phyloP scores from a whole-genome alignment of 2,888 invertebrate species.

The Mythimna lalbum region DNA sequence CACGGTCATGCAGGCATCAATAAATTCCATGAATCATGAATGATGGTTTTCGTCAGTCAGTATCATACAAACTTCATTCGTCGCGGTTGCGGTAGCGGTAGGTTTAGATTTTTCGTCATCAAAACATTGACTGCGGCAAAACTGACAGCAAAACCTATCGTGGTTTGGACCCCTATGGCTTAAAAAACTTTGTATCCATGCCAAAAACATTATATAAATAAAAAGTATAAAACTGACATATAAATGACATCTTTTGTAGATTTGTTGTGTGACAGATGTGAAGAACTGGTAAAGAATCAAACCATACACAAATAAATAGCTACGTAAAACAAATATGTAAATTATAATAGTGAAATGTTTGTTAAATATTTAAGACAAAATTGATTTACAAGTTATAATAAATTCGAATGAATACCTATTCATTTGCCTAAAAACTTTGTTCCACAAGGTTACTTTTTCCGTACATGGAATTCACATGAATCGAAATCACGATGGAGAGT shows the following conservation, averaged over 20 bases:
- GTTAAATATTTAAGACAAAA: constrained; percentile 15
- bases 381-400: constrained; percentile 9
- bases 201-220: background rate
- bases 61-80: too few species aligned
- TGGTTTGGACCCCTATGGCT: background rate
- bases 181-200: background rate
- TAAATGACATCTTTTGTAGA: constrained; percentile 20
- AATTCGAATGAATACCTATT: constrained; percentile 14
- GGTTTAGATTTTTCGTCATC: too few species aligned
- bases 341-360: constrained; percentile 45
- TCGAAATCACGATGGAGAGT: constrained; percentile 83
- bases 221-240: constrained; percentile 5
- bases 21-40: too few species aligned
- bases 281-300: constrained; percentile 17
- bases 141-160: too few species aligned
- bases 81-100: too few species aligned
- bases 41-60: too few species aligned
- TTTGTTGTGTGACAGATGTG: constrained; percentile 36
- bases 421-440: constrained; percentile 36
- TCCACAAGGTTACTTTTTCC: constrained; percentile 66
- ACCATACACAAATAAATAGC: constrained; percentile 51
- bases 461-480: constrained; percentile 73
- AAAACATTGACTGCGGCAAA: too few species aligned
- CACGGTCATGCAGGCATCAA: too few species aligned
- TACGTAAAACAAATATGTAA: constrained; percentile 55